Evolutionary conservation across 1,140 invertebrate species (phyloP).

Genomic region (Cecropterus lyciades): DNA sequence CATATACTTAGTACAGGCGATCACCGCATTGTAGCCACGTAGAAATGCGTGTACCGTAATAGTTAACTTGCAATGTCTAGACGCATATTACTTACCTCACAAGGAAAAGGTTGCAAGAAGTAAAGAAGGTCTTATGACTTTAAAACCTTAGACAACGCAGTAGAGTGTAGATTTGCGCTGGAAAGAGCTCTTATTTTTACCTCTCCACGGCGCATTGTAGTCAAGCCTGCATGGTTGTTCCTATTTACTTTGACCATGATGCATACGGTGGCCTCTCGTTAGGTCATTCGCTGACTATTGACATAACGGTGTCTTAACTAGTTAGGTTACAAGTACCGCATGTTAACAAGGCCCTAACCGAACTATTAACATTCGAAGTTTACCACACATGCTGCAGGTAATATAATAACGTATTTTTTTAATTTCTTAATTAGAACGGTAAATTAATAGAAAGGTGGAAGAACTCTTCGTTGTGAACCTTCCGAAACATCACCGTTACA

Average conservation of each 20-base stretch:
- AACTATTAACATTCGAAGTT: slow-evolving; percentile 13
- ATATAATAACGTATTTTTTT: too few relatives aligned
- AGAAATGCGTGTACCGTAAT: slow-evolving; percentile 34
- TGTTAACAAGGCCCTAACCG: slow-evolving; percentile 25
- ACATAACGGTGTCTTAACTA: slow-evolving; percentile 40
- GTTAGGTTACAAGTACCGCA: slow-evolving; percentile 36
- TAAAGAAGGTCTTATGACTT: not conserved
- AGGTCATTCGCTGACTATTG: slow-evolving; percentile 39
- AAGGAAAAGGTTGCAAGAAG: slow-evolving; percentile 6
- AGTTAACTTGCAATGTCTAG: slow-evolving; percentile 29
- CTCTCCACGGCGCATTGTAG: slow-evolving; percentile 2
- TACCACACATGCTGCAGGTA: too few relatives aligned
- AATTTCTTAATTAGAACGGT: too few relatives aligned
- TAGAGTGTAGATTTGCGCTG: slow-evolving; percentile 14
- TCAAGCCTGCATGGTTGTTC: slow-evolving; percentile 10
- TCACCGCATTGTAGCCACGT: not conserved
- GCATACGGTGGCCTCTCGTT: slow-evolving; percentile 27
- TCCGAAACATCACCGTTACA: too few relatives aligned
- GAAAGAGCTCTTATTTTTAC: slow-evolving; percentile 10
- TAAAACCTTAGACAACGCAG: slow-evolving; percentile 2
- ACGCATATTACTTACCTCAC: slow-evolving; percentile 20
- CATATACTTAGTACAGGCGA: too few relatives aligned
- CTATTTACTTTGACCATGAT: slow-evolving; percentile 35
- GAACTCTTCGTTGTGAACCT: too few relatives aligned
- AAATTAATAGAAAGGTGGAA: too few relatives aligned